Base-by-base conservation (phyloP, 2,113 vertebrate genomes). In the Todiramphus chloris region DNA sequence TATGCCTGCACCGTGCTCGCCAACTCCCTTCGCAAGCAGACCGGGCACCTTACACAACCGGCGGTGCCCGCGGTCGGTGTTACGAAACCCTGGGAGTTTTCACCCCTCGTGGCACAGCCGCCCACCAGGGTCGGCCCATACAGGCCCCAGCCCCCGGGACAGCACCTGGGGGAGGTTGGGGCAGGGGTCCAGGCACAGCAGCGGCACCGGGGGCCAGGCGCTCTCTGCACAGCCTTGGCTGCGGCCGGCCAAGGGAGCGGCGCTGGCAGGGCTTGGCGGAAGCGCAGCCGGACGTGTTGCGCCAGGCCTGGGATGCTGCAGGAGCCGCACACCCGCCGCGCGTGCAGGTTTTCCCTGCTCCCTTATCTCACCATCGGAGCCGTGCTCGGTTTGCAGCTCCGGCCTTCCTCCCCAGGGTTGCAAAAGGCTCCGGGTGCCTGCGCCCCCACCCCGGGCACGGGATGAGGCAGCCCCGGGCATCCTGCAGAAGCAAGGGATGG, bases 1-100 rank as follows among this genome's bases (percentile, higher is more conserved):
- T 0, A 2, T 10, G 5, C 37, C 80, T 7, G 2, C 2, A 1
- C 75, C 5, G 0, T 0, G 70, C 78, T 60, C 1, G 0, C 60
- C 18, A 5, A 50, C 46, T 72, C n/a, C 60, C 73, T 51, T 11
- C 3, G 1, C 58, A 10, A 50, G 87, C 92, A 91, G 83, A 60
- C 50, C 27, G 50, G 46, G 62, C 1, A 1, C 44, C 83, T 94
- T 31, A 79, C 89, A 69, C 85, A 93, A 89, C 81, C 31, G 0
- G 55, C 81, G 3, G 0, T 82, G 70, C 88, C 83, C 4, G 2
- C 8, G 1, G 43, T 51, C 2, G 9, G 58, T 2, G 0, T 50
- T 87, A 92, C 1, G 5, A 94, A 93, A 94, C 2, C 55, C 51
- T 0, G 2, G 51, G 72, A 64, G 43, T 16, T 75, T 33, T 69